Percentiles rank a stretch among this genome's conserved stretches.
Conservation (phyloP, 2,113 vertebrate species). For the Gobiocypris rarus region DNA sequence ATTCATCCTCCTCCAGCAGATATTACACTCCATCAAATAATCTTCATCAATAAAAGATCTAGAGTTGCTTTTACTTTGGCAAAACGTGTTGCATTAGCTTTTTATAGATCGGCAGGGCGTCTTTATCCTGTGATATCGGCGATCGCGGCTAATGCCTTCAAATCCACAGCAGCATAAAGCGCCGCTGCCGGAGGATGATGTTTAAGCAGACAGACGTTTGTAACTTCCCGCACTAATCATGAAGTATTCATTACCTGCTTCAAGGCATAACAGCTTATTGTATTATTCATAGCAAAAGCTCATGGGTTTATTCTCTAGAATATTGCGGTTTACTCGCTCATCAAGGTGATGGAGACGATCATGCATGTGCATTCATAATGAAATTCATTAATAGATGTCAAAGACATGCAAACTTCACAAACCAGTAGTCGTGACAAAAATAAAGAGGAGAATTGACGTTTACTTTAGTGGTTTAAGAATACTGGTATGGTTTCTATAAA, state of each 20-base stretch:
- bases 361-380: constrained; percentile 17
- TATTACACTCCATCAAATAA: constrained; percentile 2
- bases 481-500: background rate
- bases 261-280: constrained; percentile 30
- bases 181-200: background rate
- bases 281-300: constrained; percentile 42
- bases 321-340: background rate
- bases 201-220: constrained; percentile 12
- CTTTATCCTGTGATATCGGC: constrained; percentile 30
- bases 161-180: background rate
- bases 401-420: background rate
- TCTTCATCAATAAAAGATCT: constrained; percentile 33
- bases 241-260: constrained; percentile 40
- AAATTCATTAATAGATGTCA: constrained; percentile 1
- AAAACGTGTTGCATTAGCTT: constrained; percentile 11
- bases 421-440: background rate
- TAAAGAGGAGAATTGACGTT: background rate
- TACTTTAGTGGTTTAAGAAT: background rate
- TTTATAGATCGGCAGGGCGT: background rate
- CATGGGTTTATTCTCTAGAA: constrained; percentile 6
- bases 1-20: constrained; percentile 15
- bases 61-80: constrained; percentile 25
- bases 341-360: constrained; percentile 6
- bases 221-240: constrained; percentile 15
- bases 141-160: constrained; percentile 13